Evolutionary conservation across 1,140 invertebrate species (phyloP).

Genomic region (Papilio polyxenes): DNA sequence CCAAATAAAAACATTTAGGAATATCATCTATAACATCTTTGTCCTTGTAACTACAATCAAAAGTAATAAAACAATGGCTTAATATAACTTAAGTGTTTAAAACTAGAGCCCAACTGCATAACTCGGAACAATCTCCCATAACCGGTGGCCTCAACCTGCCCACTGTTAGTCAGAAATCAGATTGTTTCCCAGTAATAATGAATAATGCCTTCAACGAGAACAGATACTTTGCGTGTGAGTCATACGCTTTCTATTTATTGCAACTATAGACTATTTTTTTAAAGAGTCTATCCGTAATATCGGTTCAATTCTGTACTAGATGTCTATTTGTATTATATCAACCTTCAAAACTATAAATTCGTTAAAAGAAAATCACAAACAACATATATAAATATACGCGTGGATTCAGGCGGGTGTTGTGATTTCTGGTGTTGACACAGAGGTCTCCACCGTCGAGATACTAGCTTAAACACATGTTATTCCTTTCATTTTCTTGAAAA

Average conservation of each 20-base stretch:
- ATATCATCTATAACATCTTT: background rate
- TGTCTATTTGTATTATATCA: background rate
- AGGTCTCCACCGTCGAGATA: background rate
- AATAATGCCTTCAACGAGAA: conserved; percentile 48
- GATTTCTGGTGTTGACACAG: too few relatives aligned
- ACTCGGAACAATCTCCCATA: conserved; percentile 40
- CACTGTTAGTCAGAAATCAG: conserved; percentile 53
- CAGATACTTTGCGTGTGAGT: conserved; percentile 42
- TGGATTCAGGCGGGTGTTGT: too few relatives aligned
- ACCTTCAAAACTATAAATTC: background rate
- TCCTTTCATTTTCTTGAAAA: background rate
- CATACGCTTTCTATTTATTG: conserved; percentile 36
- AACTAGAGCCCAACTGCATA: conserved; percentile 26
- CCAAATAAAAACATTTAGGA: background rate
- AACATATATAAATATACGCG: too few relatives aligned
- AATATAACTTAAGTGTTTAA: background rate
- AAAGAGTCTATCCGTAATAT: background rate
- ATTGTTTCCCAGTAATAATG: conserved; percentile 55
- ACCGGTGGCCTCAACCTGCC: conserved; percentile 46
- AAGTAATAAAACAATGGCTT: background rate
- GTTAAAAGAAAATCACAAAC: background rate
- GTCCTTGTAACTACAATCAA: background rate
- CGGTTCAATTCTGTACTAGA: background rate
- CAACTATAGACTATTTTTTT: background rate
- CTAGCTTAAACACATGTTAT: background rate